These are phyloP conservation scores for Euzophera pinguis DNA, from an alignment of 2,888 invertebrate species.

Conservation along the genomic window DNA sequence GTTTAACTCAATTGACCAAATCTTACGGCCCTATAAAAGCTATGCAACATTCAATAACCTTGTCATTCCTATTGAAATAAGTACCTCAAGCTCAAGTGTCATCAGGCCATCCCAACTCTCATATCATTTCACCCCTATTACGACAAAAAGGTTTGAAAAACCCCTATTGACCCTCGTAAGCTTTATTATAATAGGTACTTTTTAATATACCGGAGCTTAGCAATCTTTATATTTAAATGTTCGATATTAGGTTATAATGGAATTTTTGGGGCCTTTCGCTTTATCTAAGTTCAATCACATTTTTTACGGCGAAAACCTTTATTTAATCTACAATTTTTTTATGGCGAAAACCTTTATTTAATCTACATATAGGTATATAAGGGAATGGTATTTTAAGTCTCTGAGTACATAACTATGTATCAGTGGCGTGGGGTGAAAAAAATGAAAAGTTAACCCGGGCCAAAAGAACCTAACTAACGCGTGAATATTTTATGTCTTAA, in stretches of 20 bases:
- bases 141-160: constrained; percentile 20
- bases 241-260: constrained; percentile 4
- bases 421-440: too few relatives aligned
- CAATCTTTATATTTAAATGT: constrained; percentile 1
- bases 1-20: too few relatives aligned
- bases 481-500: too few relatives aligned
- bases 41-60: not conserved
- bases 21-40: not conserved
- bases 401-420: too few relatives aligned
- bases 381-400: too few relatives aligned
- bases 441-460: too few relatives aligned
- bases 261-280: not conserved
- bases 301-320: too few relatives aligned
- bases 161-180: constrained; percentile 15
- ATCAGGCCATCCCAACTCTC: constrained; percentile 12
- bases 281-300: not conserved
- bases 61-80: not conserved
- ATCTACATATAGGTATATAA: too few relatives aligned
- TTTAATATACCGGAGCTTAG: constrained; percentile 17
- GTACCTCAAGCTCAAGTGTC: constrained; percentile 14
- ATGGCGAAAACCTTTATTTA: too few relatives aligned
- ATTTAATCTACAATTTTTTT: too few relatives aligned
- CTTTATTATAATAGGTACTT: constrained; percentile 24
- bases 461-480: too few relatives aligned
- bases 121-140: constrained; percentile 15